Evolutionary conservation across 2,113 vertebrate species (phyloP).

Genomic region (Malurus melanocephalus): DNA sequence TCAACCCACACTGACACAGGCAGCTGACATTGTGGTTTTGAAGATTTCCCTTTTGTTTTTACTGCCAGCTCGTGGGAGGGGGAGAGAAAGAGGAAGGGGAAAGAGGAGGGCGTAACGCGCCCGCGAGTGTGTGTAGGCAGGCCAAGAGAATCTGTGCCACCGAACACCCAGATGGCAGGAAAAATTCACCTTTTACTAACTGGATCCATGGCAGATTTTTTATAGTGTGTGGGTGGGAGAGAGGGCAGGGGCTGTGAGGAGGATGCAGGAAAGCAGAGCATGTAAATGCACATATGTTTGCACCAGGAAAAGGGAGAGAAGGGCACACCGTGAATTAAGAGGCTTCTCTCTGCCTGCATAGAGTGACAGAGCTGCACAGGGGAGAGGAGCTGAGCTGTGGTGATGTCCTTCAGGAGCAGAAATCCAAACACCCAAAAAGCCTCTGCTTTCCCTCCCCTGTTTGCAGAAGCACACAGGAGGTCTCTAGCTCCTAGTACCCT

Average conservation of each 20-base stretch:
- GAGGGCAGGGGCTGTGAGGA: slow-evolving; percentile 28
- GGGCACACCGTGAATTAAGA: background rate
- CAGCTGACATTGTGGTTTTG: slow-evolving; percentile 55
- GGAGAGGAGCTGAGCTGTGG: background rate
- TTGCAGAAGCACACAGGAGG: rapidly evolving
- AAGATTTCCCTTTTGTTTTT: slow-evolving; percentile 60
- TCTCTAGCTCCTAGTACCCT: background rate
- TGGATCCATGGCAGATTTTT: slow-evolving; percentile 45
- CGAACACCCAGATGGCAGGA: slow-evolving; percentile 49
- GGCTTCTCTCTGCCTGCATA: background rate
- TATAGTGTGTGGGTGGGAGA: background rate
- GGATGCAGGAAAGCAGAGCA: slow-evolving; percentile 20
- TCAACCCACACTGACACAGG: slow-evolving; percentile 60
- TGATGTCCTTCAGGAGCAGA: background rate
- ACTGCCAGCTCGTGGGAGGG: slow-evolving; percentile 42
- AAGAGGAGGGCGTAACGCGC: background rate
- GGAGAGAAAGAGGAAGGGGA: slow-evolving; percentile 38
- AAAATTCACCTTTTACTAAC: slow-evolving; percentile 63
- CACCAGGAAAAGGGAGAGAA: slow-evolving; percentile 1
- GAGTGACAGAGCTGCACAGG: background rate
- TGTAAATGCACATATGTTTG: slow-evolving; percentile 29
- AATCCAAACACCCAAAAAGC: background rate
- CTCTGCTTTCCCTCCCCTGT: background rate
- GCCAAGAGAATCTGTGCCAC: slow-evolving; percentile 60
- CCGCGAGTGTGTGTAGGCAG: slow-evolving; percentile 37